Conservation (phyloP, 2,113 vertebrate genomes). For the Lathamus discolor region DNA sequence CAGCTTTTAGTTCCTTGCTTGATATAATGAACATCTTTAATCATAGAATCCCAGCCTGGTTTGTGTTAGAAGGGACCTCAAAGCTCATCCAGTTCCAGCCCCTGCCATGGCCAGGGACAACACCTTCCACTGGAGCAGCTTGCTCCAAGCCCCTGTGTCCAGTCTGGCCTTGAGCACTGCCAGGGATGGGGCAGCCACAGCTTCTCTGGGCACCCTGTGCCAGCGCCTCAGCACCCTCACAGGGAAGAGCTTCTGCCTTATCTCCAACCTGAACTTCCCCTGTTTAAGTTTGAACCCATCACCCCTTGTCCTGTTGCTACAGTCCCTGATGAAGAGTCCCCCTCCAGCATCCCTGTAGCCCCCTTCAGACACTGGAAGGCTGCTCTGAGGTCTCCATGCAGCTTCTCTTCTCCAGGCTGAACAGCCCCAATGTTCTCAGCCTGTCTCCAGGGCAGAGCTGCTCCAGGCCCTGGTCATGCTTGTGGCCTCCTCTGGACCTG, state of each 20-base stretch:
- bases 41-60: background rate
- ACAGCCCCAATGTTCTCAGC: background rate
- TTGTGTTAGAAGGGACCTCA: background rate
- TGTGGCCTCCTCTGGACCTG: background rate
- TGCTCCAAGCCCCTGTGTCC: too few relatives aligned
- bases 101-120: background rate
- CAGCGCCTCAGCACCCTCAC: too few relatives aligned
- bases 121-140: too few relatives aligned
- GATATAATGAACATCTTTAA: background rate
- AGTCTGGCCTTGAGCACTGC: too few relatives aligned
- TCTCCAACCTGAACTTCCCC: too few relatives aligned
- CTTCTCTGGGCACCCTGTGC: too few relatives aligned
- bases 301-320: too few relatives aligned
- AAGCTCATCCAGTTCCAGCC: background rate
- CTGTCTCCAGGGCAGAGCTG: background rate
- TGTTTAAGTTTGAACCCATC: too few relatives aligned
- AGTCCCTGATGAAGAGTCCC: too few relatives aligned
- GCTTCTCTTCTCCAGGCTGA: background rate
- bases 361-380: background rate
- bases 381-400: background rate
- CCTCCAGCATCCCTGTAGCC: too few relatives aligned
- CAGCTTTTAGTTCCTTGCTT: background rate
- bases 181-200: too few relatives aligned
- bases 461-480: background rate
- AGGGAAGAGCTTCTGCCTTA: too few relatives aligned